Conservation (phyloP, 2,113 vertebrate species). For the Centropus unirufus region DNA sequence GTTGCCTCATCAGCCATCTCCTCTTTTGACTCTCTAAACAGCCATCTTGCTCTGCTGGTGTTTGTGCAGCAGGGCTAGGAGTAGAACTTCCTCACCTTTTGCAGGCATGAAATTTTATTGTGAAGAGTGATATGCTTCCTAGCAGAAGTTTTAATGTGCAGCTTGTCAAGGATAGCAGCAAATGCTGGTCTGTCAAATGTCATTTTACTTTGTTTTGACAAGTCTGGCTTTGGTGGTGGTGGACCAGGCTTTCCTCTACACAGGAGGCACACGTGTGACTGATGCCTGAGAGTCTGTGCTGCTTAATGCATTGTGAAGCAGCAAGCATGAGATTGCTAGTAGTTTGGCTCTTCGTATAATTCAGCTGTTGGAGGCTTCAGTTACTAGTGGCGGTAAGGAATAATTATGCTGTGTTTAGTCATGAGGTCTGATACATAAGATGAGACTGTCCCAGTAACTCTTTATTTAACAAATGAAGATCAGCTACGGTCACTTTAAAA, state of each 20-base stretch:
- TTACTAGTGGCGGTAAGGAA: not conserved
- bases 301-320: not conserved
- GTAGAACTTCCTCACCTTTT: rapidly evolving
- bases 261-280: not conserved
- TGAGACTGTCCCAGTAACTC: too few species aligned
- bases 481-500: too few species aligned
- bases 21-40: not conserved
- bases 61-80: not conserved
- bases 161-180: rapidly evolving
- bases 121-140: not conserved
- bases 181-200: not conserved
- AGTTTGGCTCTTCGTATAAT: not conserved
- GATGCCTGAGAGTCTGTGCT: not conserved
- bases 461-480: too few species aligned
- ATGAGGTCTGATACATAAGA: too few species aligned
- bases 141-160: not conserved
- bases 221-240: not conserved
- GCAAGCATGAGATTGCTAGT: not conserved
- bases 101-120: not conserved
- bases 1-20: not conserved
- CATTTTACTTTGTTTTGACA: not conserved
- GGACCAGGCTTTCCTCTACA: not conserved
- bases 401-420: not conserved
- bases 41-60: not conserved
- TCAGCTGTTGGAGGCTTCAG: not conserved